Percentiles rank a stretch among this genome's conserved stretches.
These are phyloP conservation scores for Mizuhopecten yessoensis DNA, from an alignment of 1,140 invertebrate genomes.

Conservation along the genomic window DNA sequence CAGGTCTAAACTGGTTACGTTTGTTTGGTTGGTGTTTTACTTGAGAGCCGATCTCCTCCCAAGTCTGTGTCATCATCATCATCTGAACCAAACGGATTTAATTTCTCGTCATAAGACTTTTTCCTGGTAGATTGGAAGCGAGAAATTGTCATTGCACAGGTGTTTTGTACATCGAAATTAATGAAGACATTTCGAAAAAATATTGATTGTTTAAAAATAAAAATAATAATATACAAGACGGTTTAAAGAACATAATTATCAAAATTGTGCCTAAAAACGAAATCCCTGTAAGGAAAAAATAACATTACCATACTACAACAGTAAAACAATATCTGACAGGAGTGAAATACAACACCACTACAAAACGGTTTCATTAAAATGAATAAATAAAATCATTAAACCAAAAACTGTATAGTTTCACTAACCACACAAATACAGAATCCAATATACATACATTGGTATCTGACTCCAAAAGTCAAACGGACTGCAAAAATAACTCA, in stretches of 20 bases:
- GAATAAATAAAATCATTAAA: background rate
- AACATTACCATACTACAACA: conserved; percentile 52
- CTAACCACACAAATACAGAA: background rate
- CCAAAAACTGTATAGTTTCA: background rate
- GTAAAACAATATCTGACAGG: background rate
- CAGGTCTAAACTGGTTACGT: conserved; percentile 64
- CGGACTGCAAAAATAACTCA: conserved; percentile 17
- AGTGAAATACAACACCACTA: background rate
- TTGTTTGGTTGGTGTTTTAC: conserved; percentile 64
- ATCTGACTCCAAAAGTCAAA: conserved; percentile 38
- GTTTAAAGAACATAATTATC: conserved; percentile 47
- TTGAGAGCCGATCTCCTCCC: conserved; percentile 57
- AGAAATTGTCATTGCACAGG: conserved; percentile 41
- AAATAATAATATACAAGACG: background rate
- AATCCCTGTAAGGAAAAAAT: conserved; percentile 60
- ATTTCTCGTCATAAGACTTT: conserved; percentile 71
- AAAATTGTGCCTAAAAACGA: conserved; percentile 46
- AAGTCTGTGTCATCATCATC: conserved; percentile 63
- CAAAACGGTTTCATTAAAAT: background rate
- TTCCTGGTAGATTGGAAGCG: conserved; percentile 59
- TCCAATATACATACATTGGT: conserved; percentile 19
- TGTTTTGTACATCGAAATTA: background rate
- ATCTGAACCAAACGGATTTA: conserved; percentile 79
- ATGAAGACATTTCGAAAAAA: conserved; percentile 13
- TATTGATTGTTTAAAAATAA: conserved; percentile 12